Evolutionary conservation across 2,113 vertebrate genomes (phyloP), one percentile per base, ranked within the genome.

Genomic region (Psephotus haematonotus): DNA sequence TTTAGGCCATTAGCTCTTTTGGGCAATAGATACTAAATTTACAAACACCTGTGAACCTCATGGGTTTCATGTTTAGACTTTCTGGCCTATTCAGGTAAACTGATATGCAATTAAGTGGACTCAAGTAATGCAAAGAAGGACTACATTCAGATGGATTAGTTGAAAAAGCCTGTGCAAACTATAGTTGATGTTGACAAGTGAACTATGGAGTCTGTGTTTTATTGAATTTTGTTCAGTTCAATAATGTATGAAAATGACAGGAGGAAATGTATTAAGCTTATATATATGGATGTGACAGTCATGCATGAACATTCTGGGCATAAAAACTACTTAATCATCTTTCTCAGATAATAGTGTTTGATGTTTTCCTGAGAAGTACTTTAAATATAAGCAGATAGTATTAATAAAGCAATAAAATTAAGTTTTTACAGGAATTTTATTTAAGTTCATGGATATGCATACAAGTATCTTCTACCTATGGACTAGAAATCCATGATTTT

Each of bases 231-330:
- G 43, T 91, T 95, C 80, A 69, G 74, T 86, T 96, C 87, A 95
- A 94, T 95, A 95, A 96, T 89, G 60, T 79, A 94, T 91, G 82
- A 96, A 95, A 97, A 90, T 93, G 88, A 81, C 82, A 95, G 59
- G 52, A 89, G 65, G 82, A 96, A 97, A 94, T 75, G 59, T 82
- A 92, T 92, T 92, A 93, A 84, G 83, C 52, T 88, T 91, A 92
- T 92, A 50, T 63, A 92, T 95, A 96, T 92, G 90, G 88, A 97
- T 97, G 74, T 72, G 63, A 92, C 76, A 71, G 67, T 87, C 87
- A 89, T 89, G 89, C 85, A 75, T 95, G 89, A 96, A 80, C 47
- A 75, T 89, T 83, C 72, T 68, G 77, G 89, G 75, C 77, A 75
- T 92, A 91, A 95, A 90, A 92, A 43, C 35, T 82, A 88, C 74